These are phyloP conservation scores for Oreochromis aureus DNA, from an alignment of 2,113 vertebrate species.

Conservation along the genomic window DNA sequence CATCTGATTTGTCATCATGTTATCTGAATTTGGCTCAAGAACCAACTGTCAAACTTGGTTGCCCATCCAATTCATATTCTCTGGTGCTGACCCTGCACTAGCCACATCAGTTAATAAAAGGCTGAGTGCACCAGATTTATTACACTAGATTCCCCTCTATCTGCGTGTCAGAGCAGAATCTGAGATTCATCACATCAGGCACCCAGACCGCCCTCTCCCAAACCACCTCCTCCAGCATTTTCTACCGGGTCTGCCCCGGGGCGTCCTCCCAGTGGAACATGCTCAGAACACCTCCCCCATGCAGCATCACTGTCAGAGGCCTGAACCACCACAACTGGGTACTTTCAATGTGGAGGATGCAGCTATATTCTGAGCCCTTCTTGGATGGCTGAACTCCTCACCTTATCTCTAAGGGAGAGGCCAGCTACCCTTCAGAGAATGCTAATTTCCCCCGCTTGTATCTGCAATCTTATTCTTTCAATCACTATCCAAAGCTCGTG, in stretches of 20 bases:
- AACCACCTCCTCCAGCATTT: neutral
- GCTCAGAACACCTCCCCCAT: neutral
- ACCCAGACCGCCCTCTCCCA: neutral
- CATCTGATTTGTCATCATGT: neutral
- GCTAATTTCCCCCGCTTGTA: too few species aligned
- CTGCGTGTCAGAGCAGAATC: neutral
- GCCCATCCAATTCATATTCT: neutral
- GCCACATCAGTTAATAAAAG: neutral
- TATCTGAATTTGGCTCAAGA: neutral
- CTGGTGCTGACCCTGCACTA: neutral
- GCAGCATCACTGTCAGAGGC: neutral
- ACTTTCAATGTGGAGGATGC: neutral
- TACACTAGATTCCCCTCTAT: neutral
- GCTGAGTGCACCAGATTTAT: neutral
- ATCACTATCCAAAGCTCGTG: too few species aligned
- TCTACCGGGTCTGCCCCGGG: accelerated
- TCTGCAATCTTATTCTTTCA: too few species aligned
- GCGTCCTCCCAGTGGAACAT: neutral
- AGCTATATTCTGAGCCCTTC: neutral
- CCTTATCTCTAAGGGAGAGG: neutral
- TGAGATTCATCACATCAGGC: neutral
- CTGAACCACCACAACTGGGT: neutral
- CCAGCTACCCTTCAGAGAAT: neutral
- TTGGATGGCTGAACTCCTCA: neutral
- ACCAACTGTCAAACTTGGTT: neutral